A percentile compares a stretch with the other conserved stretches of the same genome.
Conservation (phyloP, 2,888 invertebrate species). For the Norana najaformis region DNA sequence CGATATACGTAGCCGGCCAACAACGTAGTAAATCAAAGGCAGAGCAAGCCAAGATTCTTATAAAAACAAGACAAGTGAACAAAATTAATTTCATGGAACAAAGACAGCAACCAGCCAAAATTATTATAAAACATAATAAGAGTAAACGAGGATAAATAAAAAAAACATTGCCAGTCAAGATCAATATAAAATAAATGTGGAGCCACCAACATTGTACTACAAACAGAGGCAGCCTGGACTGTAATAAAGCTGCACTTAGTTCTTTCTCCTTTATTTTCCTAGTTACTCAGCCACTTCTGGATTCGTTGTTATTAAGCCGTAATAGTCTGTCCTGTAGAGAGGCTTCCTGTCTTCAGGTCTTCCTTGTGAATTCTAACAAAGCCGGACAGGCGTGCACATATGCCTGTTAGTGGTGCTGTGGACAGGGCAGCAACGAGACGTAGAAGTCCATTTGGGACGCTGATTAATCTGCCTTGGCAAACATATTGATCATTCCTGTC, state of each 20-base stretch:
- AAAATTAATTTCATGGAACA: neutral
- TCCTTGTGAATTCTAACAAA: conserved; percentile 13
- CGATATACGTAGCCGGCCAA: neutral
- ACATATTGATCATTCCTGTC: conserved; percentile 13
- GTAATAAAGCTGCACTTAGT: neutral
- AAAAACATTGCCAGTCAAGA: neutral
- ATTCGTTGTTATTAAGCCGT: neutral
- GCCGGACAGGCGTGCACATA: neutral
- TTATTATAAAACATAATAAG: neutral
- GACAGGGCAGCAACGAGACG: neutral
- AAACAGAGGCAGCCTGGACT: neutral
- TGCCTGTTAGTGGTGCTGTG: neutral
- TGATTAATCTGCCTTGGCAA: neutral
- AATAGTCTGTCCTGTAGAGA: conserved; percentile 1
- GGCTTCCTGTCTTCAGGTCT: neutral
- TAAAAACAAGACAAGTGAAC: neutral
- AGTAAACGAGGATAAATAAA: neutral
- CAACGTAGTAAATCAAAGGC: neutral
- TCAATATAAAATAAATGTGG: neutral
- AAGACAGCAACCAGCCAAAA: neutral
- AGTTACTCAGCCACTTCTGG: neutral
- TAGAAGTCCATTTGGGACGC: conserved; percentile 13
- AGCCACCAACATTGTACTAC: too few species aligned
- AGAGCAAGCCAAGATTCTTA: neutral
- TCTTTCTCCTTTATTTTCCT: neutral